Conservation (phyloP, 2,888 invertebrate species). For the Cepaea hortensis region DNA sequence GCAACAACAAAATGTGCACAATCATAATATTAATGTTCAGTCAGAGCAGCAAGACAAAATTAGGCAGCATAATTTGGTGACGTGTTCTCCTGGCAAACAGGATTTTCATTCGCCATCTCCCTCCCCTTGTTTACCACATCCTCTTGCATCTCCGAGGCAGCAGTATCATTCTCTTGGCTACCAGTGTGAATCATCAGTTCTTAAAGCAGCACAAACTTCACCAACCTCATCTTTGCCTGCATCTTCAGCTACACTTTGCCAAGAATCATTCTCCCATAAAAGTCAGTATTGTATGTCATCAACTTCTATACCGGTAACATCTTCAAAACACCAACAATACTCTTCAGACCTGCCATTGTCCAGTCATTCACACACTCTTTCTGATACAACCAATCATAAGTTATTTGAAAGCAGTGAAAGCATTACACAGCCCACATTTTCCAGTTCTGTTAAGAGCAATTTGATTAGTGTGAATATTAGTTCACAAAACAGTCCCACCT, state of each 20-base stretch:
- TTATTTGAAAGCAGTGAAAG: neutral
- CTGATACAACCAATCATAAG: neutral
- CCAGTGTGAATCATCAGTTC: neutral
- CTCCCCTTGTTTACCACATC: conserved; percentile 5
- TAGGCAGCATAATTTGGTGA: conserved; percentile 18
- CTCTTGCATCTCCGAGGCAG: neutral
- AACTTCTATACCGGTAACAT: neutral
- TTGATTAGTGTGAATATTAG: neutral
- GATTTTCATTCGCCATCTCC: conserved; percentile 12
- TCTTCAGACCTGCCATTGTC: neutral
- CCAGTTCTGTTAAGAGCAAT: neutral
- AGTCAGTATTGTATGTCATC: neutral
- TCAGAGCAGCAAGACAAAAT: conserved; percentile 18
- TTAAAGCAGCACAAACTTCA: neutral
- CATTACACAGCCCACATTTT: neutral
- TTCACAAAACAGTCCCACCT: neutral
- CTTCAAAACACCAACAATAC: neutral
- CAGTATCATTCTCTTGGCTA: conserved; percentile 22
- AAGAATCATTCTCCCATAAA: neutral
- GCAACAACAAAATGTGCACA: conserved; percentile 29
- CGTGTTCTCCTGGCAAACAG: neutral
- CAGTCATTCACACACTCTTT: neutral
- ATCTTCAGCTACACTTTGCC: neutral
- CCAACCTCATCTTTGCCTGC: neutral
- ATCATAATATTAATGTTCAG: neutral